phyloP scores from a whole-genome alignment of 2,888 invertebrate genomes.

The Tinea semifulvella region DNA sequence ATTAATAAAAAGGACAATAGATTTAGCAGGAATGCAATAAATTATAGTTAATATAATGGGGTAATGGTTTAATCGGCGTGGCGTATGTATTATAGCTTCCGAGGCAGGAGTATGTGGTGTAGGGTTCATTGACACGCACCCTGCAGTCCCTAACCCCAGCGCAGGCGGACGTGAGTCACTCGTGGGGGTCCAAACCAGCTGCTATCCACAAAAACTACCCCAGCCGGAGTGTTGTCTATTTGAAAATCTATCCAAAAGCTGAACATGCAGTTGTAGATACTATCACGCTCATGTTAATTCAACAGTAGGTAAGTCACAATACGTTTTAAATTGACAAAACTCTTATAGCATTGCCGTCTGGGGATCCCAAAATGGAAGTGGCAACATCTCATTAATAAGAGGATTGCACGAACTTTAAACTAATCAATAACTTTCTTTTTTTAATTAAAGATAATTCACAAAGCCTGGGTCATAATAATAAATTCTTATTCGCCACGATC shows the following conservation, averaged over 20 bases:
- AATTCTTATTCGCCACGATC: slow-evolving; percentile 14
- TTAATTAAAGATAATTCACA: not conserved
- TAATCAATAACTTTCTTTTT: slow-evolving; percentile 9
- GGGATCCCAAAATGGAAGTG: too few species aligned
- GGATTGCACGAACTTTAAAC: too few species aligned
- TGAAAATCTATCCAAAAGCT: too few species aligned
- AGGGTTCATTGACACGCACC: slow-evolving; percentile 63
- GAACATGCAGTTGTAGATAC: too few species aligned
- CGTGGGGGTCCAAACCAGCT: slow-evolving; percentile 56
- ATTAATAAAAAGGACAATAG: not conserved
- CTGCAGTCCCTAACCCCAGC: slow-evolving; percentile 38
- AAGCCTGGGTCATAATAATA: slow-evolving; percentile 1
- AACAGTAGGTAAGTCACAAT: too few species aligned
- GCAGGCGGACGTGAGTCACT: slow-evolving; percentile 58
- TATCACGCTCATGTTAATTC: too few species aligned
- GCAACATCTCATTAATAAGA: too few species aligned
- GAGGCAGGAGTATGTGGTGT: slow-evolving; percentile 42
- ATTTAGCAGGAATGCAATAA: slow-evolving; percentile 32
- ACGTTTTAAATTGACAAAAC: too few species aligned
- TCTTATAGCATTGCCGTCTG: too few species aligned
- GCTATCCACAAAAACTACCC: slow-evolving; percentile 61
- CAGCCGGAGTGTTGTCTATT: too few species aligned
- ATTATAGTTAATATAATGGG: slow-evolving; percentile 56
- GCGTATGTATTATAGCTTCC: slow-evolving; percentile 41
- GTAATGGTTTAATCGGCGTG: slow-evolving; percentile 52